Evolutionary conservation across 1,140 invertebrate species (phyloP), one percentile per base, ranked within the genome.

Genomic region (Bombus confusus): DNA sequence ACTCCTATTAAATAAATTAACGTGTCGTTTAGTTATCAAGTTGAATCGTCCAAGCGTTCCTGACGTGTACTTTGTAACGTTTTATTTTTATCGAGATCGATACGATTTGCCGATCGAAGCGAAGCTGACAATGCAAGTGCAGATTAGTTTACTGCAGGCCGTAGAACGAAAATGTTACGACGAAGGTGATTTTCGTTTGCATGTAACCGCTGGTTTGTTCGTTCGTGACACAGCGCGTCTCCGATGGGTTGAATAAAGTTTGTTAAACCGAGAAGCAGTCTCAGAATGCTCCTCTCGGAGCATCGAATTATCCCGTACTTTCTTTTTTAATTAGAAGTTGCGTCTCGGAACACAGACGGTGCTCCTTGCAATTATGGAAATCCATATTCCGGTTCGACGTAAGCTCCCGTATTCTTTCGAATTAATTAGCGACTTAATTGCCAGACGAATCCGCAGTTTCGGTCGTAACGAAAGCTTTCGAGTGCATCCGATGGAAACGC

Each of bases 401-500:
- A 74, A 73, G 47, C 69, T 80, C 71, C 15, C 41, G 57, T 41
- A 69, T 66, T 80, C 78, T 31, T 66, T 39, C 28, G 13, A 25
- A 85, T 85, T 81, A 85, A 85, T 85, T 74, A 73, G 43, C 64
- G 57, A 52, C n/a, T 64, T 80, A 80, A 81, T 81, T 80, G 84
- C 31, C 47, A n/a, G 34, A 18, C 15, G 75, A 18, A 64, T 22
- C 47, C 47, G 1, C 47, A 52, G 47, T 41, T 28, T 69, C 75
- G 75, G 64, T 18, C 10, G n/a, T 28, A 28, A 22, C 57, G 83
- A 37, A 37, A 72, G 39, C 41, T 77, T 64, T 80, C 76, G 76
- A 72, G 83, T 41, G 77, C 41, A 37, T 72, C 83, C 73, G 62
- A n/a, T 83, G 81, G 74, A 57, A 83, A 83, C 59, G 34, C 34